Base-by-base conservation (phyloP, 2,797 vertebrate species). In the Sebastolobus alascanus region DNA sequence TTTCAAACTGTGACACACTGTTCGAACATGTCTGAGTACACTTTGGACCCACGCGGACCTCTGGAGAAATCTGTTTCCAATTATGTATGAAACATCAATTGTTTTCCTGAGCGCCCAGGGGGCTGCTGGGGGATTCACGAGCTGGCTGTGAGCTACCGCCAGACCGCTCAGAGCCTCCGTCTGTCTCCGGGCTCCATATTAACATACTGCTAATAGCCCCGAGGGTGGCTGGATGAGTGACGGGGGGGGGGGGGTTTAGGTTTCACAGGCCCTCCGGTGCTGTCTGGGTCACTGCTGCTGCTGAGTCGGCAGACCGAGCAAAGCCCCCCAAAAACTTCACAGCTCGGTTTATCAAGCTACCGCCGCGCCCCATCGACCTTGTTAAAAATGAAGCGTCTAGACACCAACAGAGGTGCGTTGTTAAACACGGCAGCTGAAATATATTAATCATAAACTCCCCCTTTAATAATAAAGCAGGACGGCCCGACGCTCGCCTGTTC, bases 251-350 rank as follows among this genome's bases (percentile, higher is more conserved):
- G 6, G 5, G 38, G 38, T 0, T 83, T 50, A n/a, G 72, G 64
- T 92, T 94, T 94, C 85, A 92, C 63, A 50, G 70, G 58, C 75
- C 73, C 84, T 75, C 74, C 29, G 77, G 65, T 83, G 67, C 68
- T 5, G 56, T 80, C 67, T 82, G 79, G 83, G 82, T 85, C 82
- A 43, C 27, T n/a, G 20, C 33, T n/a, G 20, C 33, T 22, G 75
- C 67, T 31, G 56, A 72, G 52, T 31, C 7, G 20, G 35, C 38
- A 76, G 58, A 60, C 72, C 4, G 9, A 16, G n/a, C 29, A 56
- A 13, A 12, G 1, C 66, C 73, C 60, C 33, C 2, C 13, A 11
- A 40, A 75, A 75, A 64, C 63, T 8, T 43, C 65, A 52, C 2
- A 22, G 29, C 60, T 74, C 2, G 2, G 38, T 86, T 77, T 56